phyloP scores from a whole-genome alignment of 2,888 invertebrate species.

The Eudemis profundana region DNA sequence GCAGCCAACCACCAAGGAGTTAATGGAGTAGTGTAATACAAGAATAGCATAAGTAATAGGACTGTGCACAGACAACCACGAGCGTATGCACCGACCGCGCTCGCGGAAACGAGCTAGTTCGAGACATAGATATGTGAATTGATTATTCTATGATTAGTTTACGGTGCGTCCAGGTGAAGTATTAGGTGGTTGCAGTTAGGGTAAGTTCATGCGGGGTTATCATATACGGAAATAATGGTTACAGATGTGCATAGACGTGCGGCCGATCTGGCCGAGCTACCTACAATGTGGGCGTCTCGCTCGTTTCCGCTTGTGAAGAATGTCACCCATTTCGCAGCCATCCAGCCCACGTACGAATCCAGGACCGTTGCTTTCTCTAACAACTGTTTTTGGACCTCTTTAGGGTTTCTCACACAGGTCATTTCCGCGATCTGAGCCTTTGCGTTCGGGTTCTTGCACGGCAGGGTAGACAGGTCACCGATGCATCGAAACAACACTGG shows the following conservation, averaged over 20 bases:
- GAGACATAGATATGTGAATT: constrained; percentile 20
- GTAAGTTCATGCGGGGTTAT: constrained; percentile 34
- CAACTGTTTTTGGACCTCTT: constrained; percentile 68
- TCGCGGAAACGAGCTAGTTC: constrained; percentile 39
- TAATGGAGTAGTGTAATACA: constrained; percentile 47
- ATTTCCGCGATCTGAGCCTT: constrained; percentile 59
- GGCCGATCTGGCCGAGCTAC: constrained; percentile 57
- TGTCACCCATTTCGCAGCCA: constrained; percentile 77
- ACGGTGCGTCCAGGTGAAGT: constrained; percentile 10
- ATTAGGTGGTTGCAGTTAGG: constrained; percentile 34
- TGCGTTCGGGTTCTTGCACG: constrained; percentile 69
- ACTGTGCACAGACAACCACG: constrained; percentile 23
- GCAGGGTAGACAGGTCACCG: constrained; percentile 77
- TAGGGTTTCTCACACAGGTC: constrained; percentile 68
- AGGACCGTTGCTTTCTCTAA: constrained; percentile 74
- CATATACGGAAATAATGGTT: constrained; percentile 3
- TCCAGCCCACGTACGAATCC: constrained; percentile 79
- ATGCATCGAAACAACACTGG: constrained; percentile 82
- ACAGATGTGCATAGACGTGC: constrained; percentile 22
- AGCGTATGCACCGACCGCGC: constrained; percentile 21
- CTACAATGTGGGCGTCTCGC: constrained; percentile 75
- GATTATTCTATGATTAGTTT: not conserved
- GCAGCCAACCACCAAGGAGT: constrained; percentile 53
- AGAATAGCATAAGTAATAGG: constrained; percentile 3
- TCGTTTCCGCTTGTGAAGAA: constrained; percentile 73